phyloP scores from a whole-genome alignment of 2,797 vertebrate genomes.

The Artibeus jamaicensis region DNA sequence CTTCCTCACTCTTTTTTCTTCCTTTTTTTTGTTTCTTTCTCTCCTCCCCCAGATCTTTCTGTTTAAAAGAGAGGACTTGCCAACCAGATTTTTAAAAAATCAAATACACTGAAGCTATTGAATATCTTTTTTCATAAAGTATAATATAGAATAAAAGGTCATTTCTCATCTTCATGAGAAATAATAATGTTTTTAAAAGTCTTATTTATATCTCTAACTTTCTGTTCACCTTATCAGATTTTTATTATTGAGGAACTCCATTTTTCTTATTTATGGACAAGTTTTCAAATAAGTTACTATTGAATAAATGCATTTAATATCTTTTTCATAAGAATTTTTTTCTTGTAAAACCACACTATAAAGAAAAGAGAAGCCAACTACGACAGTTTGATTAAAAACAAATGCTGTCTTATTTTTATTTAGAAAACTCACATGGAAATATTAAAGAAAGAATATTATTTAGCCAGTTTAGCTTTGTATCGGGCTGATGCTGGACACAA shows the following conservation, averaged over 20 bases:
- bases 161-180: background rate
- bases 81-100: background rate
- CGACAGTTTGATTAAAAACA: background rate
- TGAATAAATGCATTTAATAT: background rate
- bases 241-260: background rate
- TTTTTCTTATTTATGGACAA: background rate
- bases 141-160: background rate
- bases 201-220: background rate
- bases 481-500: background rate
- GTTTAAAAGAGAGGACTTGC: background rate
- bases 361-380: background rate
- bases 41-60: background rate
- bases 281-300: background rate
- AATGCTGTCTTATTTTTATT: constrained; percentile 20
- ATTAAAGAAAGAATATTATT: background rate
- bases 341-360: background rate
- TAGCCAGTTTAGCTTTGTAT: background rate
- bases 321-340: background rate
- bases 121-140: background rate
- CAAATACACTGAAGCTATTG: background rate
- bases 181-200: background rate
- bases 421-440: background rate
- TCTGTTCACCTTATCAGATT: background rate
- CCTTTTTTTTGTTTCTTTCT: background rate
- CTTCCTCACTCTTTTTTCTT: background rate